Evolutionary conservation across 1,140 invertebrate genomes (phyloP), one percentile per base, ranked within the genome.

Genomic region (Aleiodes sp.): DNA sequence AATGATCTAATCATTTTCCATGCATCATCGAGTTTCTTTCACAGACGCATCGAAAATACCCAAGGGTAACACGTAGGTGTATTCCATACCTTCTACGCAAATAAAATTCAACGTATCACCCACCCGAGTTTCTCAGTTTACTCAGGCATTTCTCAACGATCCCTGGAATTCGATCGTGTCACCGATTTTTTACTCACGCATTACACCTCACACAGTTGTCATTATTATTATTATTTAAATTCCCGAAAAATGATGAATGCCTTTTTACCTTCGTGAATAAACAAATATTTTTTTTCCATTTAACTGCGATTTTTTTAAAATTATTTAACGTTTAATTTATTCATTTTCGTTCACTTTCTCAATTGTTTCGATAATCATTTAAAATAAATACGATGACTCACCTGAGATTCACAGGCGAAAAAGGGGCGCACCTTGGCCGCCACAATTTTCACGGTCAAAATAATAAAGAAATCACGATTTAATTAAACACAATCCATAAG

Each of bases 1-100:
- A 2, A 52, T 52, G 46, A 52, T 4, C 46, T 52, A 52, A 52
- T 52, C 46, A 24, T 52, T 21, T 16, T n/a, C 46, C 46, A 16
- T 52, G 46, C 46, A 52, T 1, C 12, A 24, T 2, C 9, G 46
- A 24, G 12, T 24, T 52, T 52, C 26, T 52, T 21, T 24, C 26
- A 3, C 26, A 26, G 24, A 4, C n/a, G 19, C 56, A 52, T 59
- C 56, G 12, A 26, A 29, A 10, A 26, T 29, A n/a, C 9, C 28
- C 56, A 59, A 59, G 56, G 56, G 56, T 59, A 59, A 59, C 10
- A 59, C 56, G 56, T 59, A 31, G 56, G 56, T 31, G 28, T 6
- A 26, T 56, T 19, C 19, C 26, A 10, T 24, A 26, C 19, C 21
- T 56, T 56, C 46, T 10, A 26, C 8, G 12, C 12, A 29, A 59